These are phyloP conservation scores for Propithecus coquereli DNA, from an alignment of 2,113 vertebrate genomes.

Conservation along the genomic window DNA sequence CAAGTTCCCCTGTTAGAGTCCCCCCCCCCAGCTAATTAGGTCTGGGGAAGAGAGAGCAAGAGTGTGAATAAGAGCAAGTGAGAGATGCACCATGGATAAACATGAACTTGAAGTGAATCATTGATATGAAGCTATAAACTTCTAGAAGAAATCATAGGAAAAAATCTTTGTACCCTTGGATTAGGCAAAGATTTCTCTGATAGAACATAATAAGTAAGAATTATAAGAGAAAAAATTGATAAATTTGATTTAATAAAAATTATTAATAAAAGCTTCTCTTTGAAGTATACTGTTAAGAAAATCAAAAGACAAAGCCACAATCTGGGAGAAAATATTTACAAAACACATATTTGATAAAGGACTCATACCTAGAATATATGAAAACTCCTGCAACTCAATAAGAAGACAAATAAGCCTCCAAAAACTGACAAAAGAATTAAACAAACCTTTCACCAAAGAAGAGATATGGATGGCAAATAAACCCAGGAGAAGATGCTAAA, in stretches of 20 bases:
- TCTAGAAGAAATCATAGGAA: not conserved
- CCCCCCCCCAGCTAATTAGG: not conserved
- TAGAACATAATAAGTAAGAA: not conserved
- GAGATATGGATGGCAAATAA: not conserved
- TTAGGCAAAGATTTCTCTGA: slow-evolving; percentile 8
- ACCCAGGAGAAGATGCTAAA: not conserved
- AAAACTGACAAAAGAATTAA: slow-evolving; percentile 1
- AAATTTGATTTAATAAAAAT: slow-evolving; percentile 19
- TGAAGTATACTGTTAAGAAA: not conserved
- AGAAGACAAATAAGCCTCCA: not conserved
- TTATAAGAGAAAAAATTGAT: not conserved
- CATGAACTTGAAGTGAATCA: not conserved
- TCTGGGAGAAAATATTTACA: not conserved
- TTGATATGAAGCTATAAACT: not conserved
- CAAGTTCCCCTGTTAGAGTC: not conserved
- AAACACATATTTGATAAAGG: not conserved
- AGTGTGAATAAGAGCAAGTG: not conserved
- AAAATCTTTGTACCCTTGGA: not conserved
- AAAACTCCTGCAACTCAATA: not conserved
- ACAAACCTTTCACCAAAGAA: not conserved
- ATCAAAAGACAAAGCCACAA: slow-evolving; percentile 2
- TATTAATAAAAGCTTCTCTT: not conserved
- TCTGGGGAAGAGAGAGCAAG: not conserved
- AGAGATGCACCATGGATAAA: not conserved
- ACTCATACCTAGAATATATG: not conserved